phyloP scores from a whole-genome alignment of 2,797 vertebrate species.

The Lepus townsendii region DNA sequence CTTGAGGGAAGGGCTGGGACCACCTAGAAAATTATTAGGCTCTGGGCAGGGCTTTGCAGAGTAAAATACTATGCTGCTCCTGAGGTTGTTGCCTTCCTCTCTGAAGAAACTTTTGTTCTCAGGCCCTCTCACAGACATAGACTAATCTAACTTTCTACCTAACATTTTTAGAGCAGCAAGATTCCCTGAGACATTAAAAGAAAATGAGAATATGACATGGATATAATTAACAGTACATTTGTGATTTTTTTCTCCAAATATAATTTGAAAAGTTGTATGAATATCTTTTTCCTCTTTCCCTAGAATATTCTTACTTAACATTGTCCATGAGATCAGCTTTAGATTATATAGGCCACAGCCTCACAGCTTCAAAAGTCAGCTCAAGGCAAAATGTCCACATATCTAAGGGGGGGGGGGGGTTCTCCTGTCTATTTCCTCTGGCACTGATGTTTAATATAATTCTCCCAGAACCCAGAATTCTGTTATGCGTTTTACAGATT shows the following conservation, averaged over 20 bases:
- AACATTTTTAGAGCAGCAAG: neutral
- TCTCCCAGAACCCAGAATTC: neutral
- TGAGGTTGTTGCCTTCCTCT: no score
- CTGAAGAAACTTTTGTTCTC: no score
- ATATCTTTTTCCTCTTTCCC: neutral
- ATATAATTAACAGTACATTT: neutral
- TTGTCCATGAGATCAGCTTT: neutral
- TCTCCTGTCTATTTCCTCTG: neutral
- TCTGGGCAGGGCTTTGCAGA: no score
- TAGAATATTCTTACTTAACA: neutral
- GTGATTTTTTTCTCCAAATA: neutral
- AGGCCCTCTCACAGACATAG: no score
- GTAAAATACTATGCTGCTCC: no score
- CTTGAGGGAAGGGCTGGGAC: no score
- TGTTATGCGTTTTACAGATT: no score
- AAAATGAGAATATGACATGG: neutral
- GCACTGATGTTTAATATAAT: neutral
- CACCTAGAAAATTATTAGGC: no score
- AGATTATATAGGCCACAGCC: rapidly evolving
- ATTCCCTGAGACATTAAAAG: neutral
- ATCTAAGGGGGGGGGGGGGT: neutral
- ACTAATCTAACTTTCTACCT: no score
- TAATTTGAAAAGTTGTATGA: neutral
- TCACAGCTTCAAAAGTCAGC: neutral
- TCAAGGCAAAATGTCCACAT: neutral